These are phyloP conservation scores for Mamestra brassicae DNA, from an alignment of 2,888 invertebrate genomes.

Conservation along the genomic window DNA sequence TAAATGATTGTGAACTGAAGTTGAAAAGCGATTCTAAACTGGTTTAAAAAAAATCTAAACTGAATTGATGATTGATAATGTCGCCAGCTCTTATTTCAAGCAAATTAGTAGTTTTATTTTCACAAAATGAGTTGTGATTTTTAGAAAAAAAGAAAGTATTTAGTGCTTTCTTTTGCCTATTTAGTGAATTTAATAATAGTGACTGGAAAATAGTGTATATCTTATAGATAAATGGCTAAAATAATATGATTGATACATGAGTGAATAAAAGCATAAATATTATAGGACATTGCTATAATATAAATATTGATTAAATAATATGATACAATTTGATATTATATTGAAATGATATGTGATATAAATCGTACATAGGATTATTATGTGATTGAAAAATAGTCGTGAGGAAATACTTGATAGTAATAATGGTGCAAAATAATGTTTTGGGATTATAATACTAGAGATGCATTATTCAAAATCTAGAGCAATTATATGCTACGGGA, in stretches of 20 bases:
- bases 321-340: background rate
- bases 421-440: slow-evolving; percentile 43
- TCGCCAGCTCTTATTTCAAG: too few species aligned
- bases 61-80: background rate
- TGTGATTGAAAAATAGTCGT: slow-evolving; percentile 9
- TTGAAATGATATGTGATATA: background rate
- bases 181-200: background rate
- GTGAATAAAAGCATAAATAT: slow-evolving; percentile 54
- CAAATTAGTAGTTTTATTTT: background rate
- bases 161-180: background rate
- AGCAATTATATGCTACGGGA: too few species aligned
- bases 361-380: background rate
- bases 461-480: slow-evolving; percentile 38
- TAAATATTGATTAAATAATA: background rate
- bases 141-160: too few species aligned
- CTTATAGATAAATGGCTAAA: slow-evolving; percentile 57
- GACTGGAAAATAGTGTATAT: slow-evolving; percentile 19
- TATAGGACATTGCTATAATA: background rate
- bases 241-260: slow-evolving; percentile 46
- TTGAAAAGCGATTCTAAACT: background rate
- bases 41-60: background rate
- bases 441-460: slow-evolving; percentile 35
- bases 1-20: background rate
- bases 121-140: background rate
- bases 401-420: slow-evolving; percentile 3